phyloP scores from a whole-genome alignment of 2,888 invertebrate species.

The Schizotus pectinicornis region DNA sequence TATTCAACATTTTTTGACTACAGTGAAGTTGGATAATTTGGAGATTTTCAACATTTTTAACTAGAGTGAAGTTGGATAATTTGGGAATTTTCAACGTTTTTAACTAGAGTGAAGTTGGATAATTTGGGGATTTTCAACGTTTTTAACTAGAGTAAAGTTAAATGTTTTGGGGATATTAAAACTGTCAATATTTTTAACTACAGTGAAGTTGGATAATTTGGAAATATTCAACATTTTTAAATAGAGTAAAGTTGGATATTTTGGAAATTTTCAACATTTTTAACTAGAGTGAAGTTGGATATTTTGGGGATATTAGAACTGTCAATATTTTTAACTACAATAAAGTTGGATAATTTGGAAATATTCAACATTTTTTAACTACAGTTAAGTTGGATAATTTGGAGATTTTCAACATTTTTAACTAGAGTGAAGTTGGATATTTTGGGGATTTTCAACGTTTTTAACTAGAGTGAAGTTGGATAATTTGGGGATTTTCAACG shows the following conservation, averaged over 20 bases:
- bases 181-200: background rate
- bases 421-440: background rate
- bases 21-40: slow-evolving; percentile 27
- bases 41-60: background rate
- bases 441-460: too few species aligned
- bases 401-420: too few species aligned
- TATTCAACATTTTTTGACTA: too few species aligned
- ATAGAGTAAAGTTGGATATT: background rate
- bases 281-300: background rate
- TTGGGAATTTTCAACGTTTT: too few species aligned
- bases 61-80: background rate
- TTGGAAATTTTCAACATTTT: too few species aligned
- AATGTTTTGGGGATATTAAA: too few species aligned
- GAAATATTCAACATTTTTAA: background rate
- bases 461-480: slow-evolving; percentile 69
- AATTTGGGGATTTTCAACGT: background rate
- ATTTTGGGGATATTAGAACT: too few species aligned
- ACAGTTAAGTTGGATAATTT: background rate
- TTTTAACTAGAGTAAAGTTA: background rate
- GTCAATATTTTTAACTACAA: background rate
- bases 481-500: background rate
- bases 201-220: background rate
- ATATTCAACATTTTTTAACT: too few species aligned
- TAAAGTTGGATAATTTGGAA: background rate
- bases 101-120: slow-evolving; percentile 66